Base-by-base conservation (phyloP, 2,888 invertebrate species). In the Ligdia adustata region DNA sequence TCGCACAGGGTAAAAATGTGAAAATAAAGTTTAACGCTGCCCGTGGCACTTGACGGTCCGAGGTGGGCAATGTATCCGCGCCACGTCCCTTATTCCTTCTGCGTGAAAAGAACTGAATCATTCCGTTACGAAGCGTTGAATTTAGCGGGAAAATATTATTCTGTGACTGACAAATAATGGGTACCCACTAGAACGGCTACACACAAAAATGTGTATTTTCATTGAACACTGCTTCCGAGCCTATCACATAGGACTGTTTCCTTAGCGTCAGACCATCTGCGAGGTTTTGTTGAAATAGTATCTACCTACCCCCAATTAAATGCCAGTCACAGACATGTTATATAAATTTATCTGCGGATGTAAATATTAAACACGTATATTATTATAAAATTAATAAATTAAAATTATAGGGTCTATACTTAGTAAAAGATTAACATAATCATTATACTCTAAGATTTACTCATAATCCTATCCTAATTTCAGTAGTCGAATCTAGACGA, bases 281-380 rank as follows among this genome's bases (percentile, higher is more conserved):
- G n/a, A n/a, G n/a, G n/a, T n/a, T n/a, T n/a, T n/a, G n/a, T n/a
- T n/a, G n/a, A n/a, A n/a, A n/a, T n/a, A n/a, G n/a, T n/a, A n/a
- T n/a, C n/a, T n/a, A n/a, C n/a, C n/a, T n/a, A n/a, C 41, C 39
- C 28, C 72, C 78, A 76, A 72, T 69, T 62, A 81, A 75, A 58
- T 82, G 85, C 79, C 82, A 85, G 88, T 73, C 78, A 75, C 75
- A 69, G 72, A 72, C 69, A 58, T 81, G 74, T 81, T 75, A 57
- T 48, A 53, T 70, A 77, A 75, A 70, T 68, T 70, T 76, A 75
- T 75, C 75, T 74, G 72, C 72, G 71, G 63, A 74, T 87, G 87
- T 88, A 87, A 84, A 87, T 88, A 86, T 79, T 79, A 82, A 83
- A 87, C 81, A 82, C 77, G 69, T 83, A 72, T 82, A 80, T 84